Evolutionary conservation across 2,888 invertebrate species (phyloP), one percentile per base, ranked within the genome.

Genomic region (Zelleria hepariella): DNA sequence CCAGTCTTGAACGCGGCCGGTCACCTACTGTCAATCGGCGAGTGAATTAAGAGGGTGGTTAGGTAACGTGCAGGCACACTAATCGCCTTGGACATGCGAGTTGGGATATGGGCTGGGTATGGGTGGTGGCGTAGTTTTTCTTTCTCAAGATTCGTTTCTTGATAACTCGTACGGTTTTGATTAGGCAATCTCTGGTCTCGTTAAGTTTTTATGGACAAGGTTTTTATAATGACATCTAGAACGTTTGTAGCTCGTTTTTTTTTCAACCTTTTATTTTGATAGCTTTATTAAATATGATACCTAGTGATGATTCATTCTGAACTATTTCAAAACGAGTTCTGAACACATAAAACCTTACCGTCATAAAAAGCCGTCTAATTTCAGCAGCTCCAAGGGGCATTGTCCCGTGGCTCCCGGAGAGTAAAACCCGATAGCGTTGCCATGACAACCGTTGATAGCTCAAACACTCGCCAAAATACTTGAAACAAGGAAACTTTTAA

Each of bases 1-100:
- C 32, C 15, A 42, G 83, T 82, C 84, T 80, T 78, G 71, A 70
- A 68, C 80, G 77, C 80, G 80, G 76, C 74, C 75, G 76, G 73
- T 74, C 71, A 68, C 68, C 77, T 72, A 85, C 84, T 85, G 85
- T 84, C 84, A 78, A 71, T 66, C 65, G 60, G 49, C 59, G 58
- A 55, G 47, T 59, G 59, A 42, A 53, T 55, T 58, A 53, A 52
- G 57, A 57, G 58, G 52, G 58, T 52, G 51, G 52, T 52, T 52
- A 42, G 32, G 27, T 58, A 52, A 51, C 26, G 58, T 58, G 49
- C 48, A 48, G 42, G 55, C 10, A 25, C n/a, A 18, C 24, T 57
- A 57, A 57, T 57, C 47, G 47, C 48, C 48, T 48, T n/a, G n/a
- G 47, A 47, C 57, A 57, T 57, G 57, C 57, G 47, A 57, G 54